Evolutionary conservation across 2,797 vertebrate species (phyloP).

Genomic region (Semaprochilodus insignis): DNA sequence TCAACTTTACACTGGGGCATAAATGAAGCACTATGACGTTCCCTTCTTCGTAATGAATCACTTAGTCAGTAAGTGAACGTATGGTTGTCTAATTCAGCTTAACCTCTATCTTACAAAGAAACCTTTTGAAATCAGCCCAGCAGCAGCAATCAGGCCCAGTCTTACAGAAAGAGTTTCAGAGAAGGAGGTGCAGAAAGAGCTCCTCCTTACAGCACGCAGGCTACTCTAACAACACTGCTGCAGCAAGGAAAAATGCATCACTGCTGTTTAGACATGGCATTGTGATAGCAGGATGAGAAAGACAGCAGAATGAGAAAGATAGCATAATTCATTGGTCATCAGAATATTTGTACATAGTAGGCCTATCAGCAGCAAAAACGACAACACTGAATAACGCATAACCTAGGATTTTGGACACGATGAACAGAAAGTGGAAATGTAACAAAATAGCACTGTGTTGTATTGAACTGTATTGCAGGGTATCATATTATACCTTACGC

Average conservation of each 20-base stretch:
- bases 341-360: neutral
- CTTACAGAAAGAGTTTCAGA: neutral
- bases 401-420: no score
- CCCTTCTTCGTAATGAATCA: neutral
- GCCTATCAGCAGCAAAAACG: neutral
- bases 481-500: no score
- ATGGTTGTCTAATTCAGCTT: neutral
- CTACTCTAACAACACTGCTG: neutral
- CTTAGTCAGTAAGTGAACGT: neutral
- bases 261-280: neutral
- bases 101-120: constrained; percentile 1
- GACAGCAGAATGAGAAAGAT: neutral
- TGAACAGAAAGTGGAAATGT: no score
- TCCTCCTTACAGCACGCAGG: neutral
- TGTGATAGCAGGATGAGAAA: neutral
- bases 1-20: neutral
- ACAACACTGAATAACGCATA: no score
- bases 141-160: neutral
- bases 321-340: neutral
- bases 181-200: neutral
- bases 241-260: neutral
- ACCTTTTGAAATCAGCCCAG: neutral
- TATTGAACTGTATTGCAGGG: no score
- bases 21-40: neutral
- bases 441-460: no score